phyloP scores from a whole-genome alignment of 2,797 vertebrate species.

The Pseudomugil tenellus region DNA sequence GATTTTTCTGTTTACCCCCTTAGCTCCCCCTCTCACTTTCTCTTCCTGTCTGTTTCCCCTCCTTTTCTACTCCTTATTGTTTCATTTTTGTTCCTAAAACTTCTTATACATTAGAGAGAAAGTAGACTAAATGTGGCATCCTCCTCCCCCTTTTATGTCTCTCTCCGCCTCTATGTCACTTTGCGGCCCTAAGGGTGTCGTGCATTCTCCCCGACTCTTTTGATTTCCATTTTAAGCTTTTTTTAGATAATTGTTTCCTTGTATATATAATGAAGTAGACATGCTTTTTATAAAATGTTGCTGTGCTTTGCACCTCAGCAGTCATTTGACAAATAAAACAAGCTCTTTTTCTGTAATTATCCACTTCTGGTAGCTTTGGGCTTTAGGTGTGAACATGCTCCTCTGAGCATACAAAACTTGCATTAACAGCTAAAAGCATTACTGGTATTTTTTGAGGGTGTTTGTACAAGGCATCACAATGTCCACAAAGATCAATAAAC shows the following conservation, averaged over 20 bases:
- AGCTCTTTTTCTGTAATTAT: conserved; percentile 7
- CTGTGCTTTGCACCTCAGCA: conserved; percentile 37
- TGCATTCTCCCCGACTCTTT: conserved; percentile 52
- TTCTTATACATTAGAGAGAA: conserved; percentile 52
- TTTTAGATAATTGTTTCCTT: conserved; percentile 63
- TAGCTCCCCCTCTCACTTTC: conserved; percentile 43
- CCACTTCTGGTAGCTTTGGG: conserved; percentile 5
- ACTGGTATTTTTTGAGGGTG: conserved; percentile 31
- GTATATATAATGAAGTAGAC: conserved; percentile 57
- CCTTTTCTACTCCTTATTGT: conserved; percentile 19
- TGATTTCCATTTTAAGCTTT: conserved; percentile 49
- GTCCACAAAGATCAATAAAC: conserved; percentile 56
- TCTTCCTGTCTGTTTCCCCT: conserved; percentile 4
- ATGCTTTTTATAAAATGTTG: conserved; percentile 16
- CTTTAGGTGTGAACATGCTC: conserved; percentile 24
- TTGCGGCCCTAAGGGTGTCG: conserved; percentile 52
- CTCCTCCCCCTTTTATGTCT: conserved; percentile 58
- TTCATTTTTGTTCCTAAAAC: conserved; percentile 39
- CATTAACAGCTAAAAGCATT: conserved; percentile 34
- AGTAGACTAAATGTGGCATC: conserved; percentile 47
- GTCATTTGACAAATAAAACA: conserved; percentile 44
- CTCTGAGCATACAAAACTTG: conserved; percentile 17
- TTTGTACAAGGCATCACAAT: conserved; percentile 36
- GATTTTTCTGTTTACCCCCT: conserved; percentile 69
- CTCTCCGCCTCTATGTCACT: conserved; percentile 74